A percentile compares a stretch with the other conserved stretches of the same genome.
Conservation (phyloP, 2,113 vertebrate genomes). For the human region GRCh38 chr1:8051501-8052000, state of each 20-base stretch:
- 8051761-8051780: not conserved
- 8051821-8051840: not conserved
- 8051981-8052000: not conserved
- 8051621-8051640: not conserved
- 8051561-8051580: not conserved
- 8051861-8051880: not conserved
- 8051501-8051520: not conserved
- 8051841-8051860: accelerated
- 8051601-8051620: not conserved
- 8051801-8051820: not conserved
- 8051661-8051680: not conserved
- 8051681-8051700: accelerated
- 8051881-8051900: not conserved
- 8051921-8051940: not conserved
- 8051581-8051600: not conserved
- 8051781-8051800: not conserved
- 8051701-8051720: not conserved
- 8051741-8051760: not conserved
- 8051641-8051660: not conserved
- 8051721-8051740: not conserved
- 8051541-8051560: accelerated
- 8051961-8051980: not conserved
- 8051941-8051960: too few species aligned
- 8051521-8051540: not conserved
- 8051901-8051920: accelerated